phyloP scores from a whole-genome alignment of 2,797 vertebrate species.

The Halcyon leucocephala region DNA sequence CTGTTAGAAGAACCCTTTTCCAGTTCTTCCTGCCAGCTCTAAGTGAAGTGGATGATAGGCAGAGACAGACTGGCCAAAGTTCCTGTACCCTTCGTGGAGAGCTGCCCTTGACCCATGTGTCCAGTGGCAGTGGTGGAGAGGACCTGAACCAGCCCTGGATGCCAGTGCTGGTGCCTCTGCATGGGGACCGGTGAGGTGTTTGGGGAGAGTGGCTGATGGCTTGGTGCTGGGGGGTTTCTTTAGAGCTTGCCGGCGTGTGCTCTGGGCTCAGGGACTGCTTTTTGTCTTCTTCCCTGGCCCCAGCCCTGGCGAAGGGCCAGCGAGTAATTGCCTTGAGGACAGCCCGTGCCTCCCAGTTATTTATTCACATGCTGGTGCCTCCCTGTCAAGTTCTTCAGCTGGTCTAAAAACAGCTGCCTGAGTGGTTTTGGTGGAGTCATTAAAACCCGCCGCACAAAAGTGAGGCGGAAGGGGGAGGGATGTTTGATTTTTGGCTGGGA shows the following conservation, averaged over 20 bases:
- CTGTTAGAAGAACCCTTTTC: neutral
- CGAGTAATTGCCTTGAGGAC: neutral
- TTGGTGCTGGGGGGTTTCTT: neutral
- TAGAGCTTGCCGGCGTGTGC: neutral
- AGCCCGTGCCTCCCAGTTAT: neutral
- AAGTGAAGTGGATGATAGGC: neutral
- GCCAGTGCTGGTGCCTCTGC: fast-evolving
- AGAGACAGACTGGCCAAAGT: neutral
- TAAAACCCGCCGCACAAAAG: neutral
- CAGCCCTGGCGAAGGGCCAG: neutral
- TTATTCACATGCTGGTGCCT: neutral
- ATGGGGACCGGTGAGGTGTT: fast-evolving
- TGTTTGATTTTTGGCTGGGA: neutral
- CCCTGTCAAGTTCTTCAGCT: neutral
- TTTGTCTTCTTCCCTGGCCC: neutral
- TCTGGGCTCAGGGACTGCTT: neutral
- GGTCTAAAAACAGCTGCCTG: neutral
- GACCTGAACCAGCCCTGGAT: neutral
- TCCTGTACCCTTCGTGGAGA: neutral
- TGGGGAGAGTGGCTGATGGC: neutral
- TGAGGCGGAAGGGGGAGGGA: neutral
- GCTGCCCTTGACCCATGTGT: neutral
- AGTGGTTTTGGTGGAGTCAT: neutral
- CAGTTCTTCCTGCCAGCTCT: neutral
- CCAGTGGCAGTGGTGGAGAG: fast-evolving